Base-by-base conservation (phyloP, 2,888 invertebrate genomes). In the Epirrita christyi region DNA sequence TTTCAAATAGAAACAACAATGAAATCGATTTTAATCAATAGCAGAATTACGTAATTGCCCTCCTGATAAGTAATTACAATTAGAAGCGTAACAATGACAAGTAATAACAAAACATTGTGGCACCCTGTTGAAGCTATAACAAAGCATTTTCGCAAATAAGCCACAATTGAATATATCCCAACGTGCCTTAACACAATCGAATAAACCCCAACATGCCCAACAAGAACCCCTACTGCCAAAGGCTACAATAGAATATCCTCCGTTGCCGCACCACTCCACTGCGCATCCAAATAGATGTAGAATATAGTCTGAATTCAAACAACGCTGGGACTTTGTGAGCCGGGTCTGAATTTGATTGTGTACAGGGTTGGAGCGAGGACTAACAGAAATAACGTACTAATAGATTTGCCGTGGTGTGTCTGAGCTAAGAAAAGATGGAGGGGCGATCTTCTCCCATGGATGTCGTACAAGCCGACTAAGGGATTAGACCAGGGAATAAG, bases 201-300 rank as follows among this genome's bases (percentile, higher is more conserved):
- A 32, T 32, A 32, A 21, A 21, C 8, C 32, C 32, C 32, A 32
- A 32, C 8, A 1, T 32, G 32, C 21, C 21, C 21, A 21, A 21
- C 21, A 21, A 21, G 21, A 3, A 21, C 21, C n/a, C n/a, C 21
- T 21, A 21, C 21, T 21, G 21, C 14, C 14, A 14, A 8, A 44
- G 44, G 32, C 14, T 29, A 32, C 44, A 15, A 44, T 44, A 29
- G 28, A 44, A 44, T 44, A 44, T 44, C 13, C 11, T 10, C 32
- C 14, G 8, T 32, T n/a, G n/a, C 50, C 50, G 21, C 21, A 21
- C 32, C 8, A 32, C 32, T 6, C 11, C 0, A 36, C 36, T 11
- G 36, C 11, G 36, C 36, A 36, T 11, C 11, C 36, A 36, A 36
- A 11, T 36, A 36, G 11, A n/a, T 11, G 11, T n/a, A 11, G 2